These are phyloP conservation scores for Drosophila helvetica DNA, from an alignment of 2,888 invertebrate genomes.

Conservation along the genomic window DNA sequence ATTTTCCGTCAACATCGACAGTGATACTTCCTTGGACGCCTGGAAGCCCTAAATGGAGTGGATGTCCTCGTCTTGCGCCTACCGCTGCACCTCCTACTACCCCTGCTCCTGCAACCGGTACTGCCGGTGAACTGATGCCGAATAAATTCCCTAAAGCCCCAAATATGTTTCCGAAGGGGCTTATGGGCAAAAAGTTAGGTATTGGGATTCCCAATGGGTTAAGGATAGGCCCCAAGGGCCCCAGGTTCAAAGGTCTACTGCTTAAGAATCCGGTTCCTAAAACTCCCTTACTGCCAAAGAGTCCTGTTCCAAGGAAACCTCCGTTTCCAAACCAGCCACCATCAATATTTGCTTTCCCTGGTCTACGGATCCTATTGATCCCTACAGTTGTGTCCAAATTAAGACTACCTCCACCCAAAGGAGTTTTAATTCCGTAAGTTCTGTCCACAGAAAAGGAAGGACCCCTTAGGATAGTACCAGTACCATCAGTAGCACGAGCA, in stretches of 20 bases:
- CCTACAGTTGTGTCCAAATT: neutral
- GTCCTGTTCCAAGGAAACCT: constrained; percentile 23
- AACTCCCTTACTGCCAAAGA: constrained; percentile 12
- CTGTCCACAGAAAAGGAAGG: neutral
- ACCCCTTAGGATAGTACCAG: too few relatives aligned
- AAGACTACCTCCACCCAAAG: neutral
- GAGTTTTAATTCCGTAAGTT: neutral
- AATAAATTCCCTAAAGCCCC: constrained; percentile 18
- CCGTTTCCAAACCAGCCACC: constrained; percentile 10
- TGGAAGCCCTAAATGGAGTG: neutral
- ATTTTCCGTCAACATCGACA: constrained; percentile 10
- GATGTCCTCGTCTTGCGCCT: too few relatives aligned
- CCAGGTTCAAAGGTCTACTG: neutral
- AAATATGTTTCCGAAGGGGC: constrained; percentile 28
- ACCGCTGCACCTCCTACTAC: neutral
- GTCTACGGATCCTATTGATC: neutral
- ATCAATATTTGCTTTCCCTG: neutral
- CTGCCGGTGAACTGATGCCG: neutral
- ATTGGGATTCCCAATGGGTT: constrained; percentile 12
- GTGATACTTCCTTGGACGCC: constrained; percentile 2
- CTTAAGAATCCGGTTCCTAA: constrained; percentile 27
- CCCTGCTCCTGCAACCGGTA: neutral
- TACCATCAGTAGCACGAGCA: too few relatives aligned
- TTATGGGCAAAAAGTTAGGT: constrained; percentile 5
- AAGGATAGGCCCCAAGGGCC: constrained; percentile 16